Evolutionary conservation across 2,113 vertebrate species (phyloP).

Genomic region (Oxygymnocypris stewartii): DNA sequence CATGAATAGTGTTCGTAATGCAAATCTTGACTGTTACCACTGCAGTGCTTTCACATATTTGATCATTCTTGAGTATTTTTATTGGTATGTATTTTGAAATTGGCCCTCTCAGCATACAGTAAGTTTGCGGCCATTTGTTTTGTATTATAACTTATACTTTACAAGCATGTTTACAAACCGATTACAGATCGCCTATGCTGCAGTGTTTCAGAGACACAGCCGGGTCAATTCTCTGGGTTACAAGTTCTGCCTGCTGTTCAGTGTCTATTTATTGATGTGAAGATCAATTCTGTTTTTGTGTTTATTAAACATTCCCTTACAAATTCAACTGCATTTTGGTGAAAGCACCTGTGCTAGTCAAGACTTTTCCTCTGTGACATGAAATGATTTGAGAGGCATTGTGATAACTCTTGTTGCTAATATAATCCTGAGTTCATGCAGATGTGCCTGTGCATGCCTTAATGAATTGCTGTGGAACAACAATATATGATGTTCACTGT

Average conservation of each 20-base stretch:
- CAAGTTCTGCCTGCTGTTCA: constrained; percentile 28
- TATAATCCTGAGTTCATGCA: constrained; percentile 56
- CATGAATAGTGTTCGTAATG: constrained; percentile 37
- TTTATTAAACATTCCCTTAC: neutral
- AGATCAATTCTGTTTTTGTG: neutral
- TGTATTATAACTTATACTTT: constrained; percentile 41
- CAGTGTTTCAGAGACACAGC: constrained; percentile 49
- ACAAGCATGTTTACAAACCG: constrained; percentile 45
- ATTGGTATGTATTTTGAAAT: constrained; percentile 22
- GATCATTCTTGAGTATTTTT: constrained; percentile 31
- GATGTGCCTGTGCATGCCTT: constrained; percentile 63
- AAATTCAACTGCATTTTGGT: constrained; percentile 15
- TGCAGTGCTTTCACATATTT: constrained; percentile 38
- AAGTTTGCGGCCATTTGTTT: constrained; percentile 24
- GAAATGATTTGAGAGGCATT: constrained; percentile 37
- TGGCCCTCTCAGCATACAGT: neutral
- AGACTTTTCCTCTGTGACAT: constrained; percentile 24
- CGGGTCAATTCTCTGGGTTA: constrained; percentile 41
- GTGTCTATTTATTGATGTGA: neutral
- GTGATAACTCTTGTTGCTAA: constrained; percentile 22
- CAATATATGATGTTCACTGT: constrained; percentile 54
- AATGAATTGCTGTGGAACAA: constrained; percentile 55
- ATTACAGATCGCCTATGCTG: constrained; percentile 47
- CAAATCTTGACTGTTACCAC: constrained; percentile 55
- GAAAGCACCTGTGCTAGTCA: constrained; percentile 43